Percentiles rank a stretch among this genome's conserved stretches.
These are phyloP conservation scores for Taurulus bubalis DNA, from an alignment of 2,113 vertebrate genomes.

Conservation along the genomic window DNA sequence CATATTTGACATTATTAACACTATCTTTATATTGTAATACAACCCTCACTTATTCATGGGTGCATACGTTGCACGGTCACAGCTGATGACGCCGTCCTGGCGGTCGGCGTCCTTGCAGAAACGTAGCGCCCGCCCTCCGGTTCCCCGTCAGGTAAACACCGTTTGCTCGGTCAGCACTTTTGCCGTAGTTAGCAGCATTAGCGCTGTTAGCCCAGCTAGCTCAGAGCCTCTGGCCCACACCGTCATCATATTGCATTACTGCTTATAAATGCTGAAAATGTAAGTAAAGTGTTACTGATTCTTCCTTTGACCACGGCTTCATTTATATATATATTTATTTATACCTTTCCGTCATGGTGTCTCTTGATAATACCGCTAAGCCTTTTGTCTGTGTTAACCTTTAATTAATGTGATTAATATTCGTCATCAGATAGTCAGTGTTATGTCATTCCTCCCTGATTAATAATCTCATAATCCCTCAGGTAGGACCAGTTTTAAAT, in stretches of 20 bases:
- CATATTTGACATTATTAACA: not conserved
- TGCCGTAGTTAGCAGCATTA: not conserved
- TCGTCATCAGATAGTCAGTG: conserved; percentile 46
- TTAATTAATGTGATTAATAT: conserved; percentile 56
- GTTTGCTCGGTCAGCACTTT: too few species aligned
- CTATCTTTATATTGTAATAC: not conserved
- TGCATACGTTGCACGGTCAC: too few species aligned
- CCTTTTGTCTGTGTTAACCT: conserved; percentile 43
- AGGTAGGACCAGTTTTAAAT: conserved; percentile 51
- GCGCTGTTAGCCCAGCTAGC: not conserved
- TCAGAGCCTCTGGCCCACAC: too few species aligned
- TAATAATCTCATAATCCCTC: conserved; percentile 68
- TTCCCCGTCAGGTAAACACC: too few species aligned
- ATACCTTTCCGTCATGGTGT: conserved; percentile 28
- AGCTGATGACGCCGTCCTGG: too few species aligned
- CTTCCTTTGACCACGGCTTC: not conserved
- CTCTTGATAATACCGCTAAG: conserved; percentile 40
- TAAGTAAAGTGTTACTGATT: not conserved
- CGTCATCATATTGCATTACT: not conserved
- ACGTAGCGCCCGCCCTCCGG: too few species aligned
- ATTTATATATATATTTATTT: not conserved
- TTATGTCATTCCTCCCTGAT: conserved; percentile 41
- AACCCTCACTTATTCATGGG: not conserved
- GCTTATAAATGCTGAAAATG: not conserved
- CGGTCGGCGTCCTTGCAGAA: too few species aligned